Conservation (phyloP, 2,888 invertebrate species). For the Trichacis sp. region DNA sequence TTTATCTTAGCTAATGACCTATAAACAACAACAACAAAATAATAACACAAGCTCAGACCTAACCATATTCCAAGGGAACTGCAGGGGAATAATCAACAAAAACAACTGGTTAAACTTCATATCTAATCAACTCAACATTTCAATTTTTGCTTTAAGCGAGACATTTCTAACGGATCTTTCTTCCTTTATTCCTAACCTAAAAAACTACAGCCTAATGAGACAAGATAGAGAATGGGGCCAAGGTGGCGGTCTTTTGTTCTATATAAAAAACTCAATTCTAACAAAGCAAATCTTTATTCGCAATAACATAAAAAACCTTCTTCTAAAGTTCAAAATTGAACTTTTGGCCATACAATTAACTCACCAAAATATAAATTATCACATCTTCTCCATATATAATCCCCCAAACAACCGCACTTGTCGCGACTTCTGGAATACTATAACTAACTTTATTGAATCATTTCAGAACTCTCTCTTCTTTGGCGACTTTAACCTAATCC, state of each 20-base stretch:
- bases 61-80: too few species aligned
- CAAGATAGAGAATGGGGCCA: background rate
- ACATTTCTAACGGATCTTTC: background rate
- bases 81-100: too few species aligned
- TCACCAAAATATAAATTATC: background rate
- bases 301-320: background rate
- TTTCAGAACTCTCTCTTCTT: background rate
- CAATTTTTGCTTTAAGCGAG: background rate
- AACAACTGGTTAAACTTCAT: too few species aligned
- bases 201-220: background rate
- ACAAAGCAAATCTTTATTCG: too few species aligned
- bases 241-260: background rate
- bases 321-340: background rate
- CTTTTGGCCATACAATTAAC: background rate
- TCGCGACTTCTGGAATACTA: background rate
- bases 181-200: background rate
- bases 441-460: background rate
- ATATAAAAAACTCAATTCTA: background rate
- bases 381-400: background rate
- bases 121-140: background rate
- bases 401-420: background rate
- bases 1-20: too few species aligned
- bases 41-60: too few species aligned
- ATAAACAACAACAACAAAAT: too few species aligned
- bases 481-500: background rate